Conservation (phyloP, 2,797 vertebrate genomes). For the Naso thynnoides region DNA sequence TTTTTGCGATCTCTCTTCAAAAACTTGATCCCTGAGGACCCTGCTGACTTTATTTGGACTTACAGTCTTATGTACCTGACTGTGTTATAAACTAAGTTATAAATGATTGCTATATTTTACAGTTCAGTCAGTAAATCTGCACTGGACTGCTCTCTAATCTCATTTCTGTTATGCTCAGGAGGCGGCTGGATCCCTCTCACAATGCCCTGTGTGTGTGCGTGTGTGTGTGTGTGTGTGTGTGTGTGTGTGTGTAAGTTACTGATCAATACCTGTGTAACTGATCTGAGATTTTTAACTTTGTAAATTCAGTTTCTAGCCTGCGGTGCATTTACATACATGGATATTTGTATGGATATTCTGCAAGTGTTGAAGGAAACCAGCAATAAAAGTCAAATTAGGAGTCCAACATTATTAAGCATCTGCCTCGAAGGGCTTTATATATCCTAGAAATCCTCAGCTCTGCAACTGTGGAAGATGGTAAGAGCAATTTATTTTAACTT, state of each 20-base stretch:
- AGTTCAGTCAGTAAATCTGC: neutral
- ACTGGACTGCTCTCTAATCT: slow-evolving; percentile 1
- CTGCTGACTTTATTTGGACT: too few species aligned
- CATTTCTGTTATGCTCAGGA: neutral
- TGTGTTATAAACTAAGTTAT: neutral
- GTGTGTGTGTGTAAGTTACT: neutral
- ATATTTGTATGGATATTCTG: neutral
- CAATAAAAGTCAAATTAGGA: slow-evolving; percentile 47
- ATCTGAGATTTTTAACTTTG: neutral
- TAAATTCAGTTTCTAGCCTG: neutral
- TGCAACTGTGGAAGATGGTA: slow-evolving; percentile 7
- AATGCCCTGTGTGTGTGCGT: too few species aligned
- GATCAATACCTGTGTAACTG: slow-evolving; percentile 9
- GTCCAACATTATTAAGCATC: slow-evolving; percentile 43
- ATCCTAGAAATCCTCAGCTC: slow-evolving; percentile 41
- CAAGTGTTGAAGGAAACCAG: slow-evolving; percentile 24
- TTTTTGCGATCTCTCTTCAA: too few species aligned
- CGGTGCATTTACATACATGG: neutral
- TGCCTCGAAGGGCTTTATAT: slow-evolving; percentile 31
- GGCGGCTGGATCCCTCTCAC: neutral
- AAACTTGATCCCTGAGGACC: too few species aligned
- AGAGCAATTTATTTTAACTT: slow-evolving; percentile 41
- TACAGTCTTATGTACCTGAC: neutral
- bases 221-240: too few species aligned
- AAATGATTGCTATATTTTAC: slow-evolving; percentile 1